Base-by-base conservation (phyloP, 2,888 invertebrate species). In the Fragum fragum region DNA sequence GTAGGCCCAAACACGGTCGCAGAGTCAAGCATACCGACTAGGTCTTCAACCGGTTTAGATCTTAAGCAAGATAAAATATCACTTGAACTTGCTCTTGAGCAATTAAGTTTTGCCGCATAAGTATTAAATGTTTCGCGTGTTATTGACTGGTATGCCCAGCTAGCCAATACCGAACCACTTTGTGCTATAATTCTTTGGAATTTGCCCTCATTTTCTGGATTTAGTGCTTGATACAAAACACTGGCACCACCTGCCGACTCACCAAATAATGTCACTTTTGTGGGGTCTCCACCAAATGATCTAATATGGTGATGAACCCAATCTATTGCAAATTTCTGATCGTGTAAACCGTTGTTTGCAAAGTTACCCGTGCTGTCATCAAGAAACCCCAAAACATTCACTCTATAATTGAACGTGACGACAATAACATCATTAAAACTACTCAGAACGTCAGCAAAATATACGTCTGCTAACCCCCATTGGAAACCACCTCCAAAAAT, bases 401-500 rank as follows among this genome's bases (percentile, higher is more conserved):
- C 97, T 76, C 98, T 96, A 95, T 98, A 98, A 93, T 98, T 98
- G 96, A 99, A 97, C 47, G 98, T 98, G 79, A 98, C 98, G 18
- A 99, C 97, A 92, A 99, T 97, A 73, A 98, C 97, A 95, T 98
- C 97, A 94, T 97, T 97, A 79, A 97, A 96, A 32, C 97, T 97
- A 42, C 98, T 97, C 95, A 99, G 96, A 90, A 91, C 90, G 92
- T 97, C 97, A 26, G 84, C 90, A 57, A 88, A 85, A 69, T 90
- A 92, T 0, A 90, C 23, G 16, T 88, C 86, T 66, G 98, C 97
- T 36, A 98, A 97, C 53, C 98, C 98, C 91, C 97, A 97, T 97
- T 97, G 97, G 95, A 97, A 98, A 29, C 98, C 98, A 7, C 98
- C 98, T 0, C 98, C 98, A 94, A 98, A 98, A 91, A 98, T 97